phyloP scores from a whole-genome alignment of 2,113 vertebrate species.

The Monarcha castaneiventris region DNA sequence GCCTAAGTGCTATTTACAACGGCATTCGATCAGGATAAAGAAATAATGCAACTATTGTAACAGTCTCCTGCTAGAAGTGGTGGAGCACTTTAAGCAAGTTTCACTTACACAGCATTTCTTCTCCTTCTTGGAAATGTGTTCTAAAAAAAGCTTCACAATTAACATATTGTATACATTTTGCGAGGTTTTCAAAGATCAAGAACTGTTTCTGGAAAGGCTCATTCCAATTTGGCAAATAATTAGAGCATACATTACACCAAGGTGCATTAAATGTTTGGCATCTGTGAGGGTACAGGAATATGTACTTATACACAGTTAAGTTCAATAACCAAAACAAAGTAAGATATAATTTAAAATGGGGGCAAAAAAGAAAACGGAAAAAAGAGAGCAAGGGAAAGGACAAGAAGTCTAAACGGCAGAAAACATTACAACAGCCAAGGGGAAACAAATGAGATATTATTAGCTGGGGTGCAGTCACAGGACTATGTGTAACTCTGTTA shows the following conservation, averaged over 20 bases:
- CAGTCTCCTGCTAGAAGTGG: neutral
- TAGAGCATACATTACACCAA: neutral
- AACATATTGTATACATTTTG: neutral
- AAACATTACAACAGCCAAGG: neutral
- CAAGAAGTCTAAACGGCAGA: neutral
- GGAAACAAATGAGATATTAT: constrained; percentile 52
- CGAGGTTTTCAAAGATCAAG: neutral
- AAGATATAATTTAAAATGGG: neutral
- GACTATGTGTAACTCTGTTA: constrained; percentile 16
- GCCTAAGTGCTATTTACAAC: neutral
- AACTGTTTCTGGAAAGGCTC: neutral
- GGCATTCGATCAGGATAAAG: neutral
- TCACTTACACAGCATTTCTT: neutral
- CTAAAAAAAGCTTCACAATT: neutral
- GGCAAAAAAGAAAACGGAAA: neutral
- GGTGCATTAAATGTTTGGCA: neutral
- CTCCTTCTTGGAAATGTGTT: neutral
- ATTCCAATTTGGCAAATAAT: neutral
- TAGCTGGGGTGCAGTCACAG: constrained; percentile 1
- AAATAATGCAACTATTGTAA: neutral
- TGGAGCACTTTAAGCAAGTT: neutral
- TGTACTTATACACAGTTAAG: neutral
- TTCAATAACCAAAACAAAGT: neutral
- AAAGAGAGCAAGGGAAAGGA: neutral
- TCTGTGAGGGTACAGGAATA: neutral